Base-by-base conservation (phyloP, 2,888 invertebrate genomes). In the Zootermopsis nevadensis region DNA sequence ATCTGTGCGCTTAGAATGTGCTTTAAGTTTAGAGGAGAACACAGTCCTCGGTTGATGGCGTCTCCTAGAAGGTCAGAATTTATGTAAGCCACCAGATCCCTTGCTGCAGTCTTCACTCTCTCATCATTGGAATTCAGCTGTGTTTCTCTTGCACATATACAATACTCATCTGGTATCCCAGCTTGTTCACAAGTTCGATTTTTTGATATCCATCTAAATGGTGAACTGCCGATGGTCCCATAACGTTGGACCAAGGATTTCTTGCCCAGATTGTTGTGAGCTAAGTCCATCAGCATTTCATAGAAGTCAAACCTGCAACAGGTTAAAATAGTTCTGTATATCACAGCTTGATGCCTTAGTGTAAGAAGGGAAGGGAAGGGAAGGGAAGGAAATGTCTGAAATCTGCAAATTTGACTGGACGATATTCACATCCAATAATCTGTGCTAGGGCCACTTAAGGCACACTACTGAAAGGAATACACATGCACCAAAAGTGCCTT, bases 261-360 rank as follows among this genome's bases (percentile, higher is more conserved):
- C 33, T 53, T 66, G 22, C 38, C 66, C 31, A 79, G 48, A 22
- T 79, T 82, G 48, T 72, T 69, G n/a, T 38, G 12, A 8, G 81
- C 83, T 10, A 90, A 85, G 83, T 89, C 89, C 30, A 86, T 83
- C 15, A 91, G 84, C 24, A 89, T 90, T 74, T 88, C 88, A 85
- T 90, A 87, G 8, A 90, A 86, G 85, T 91, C 90, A 86, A 89
- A 90, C 69, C 80, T 80, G 80, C 22, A 74, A 74, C 69, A 48
- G 19, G 48, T 48, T 3, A 48, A 48, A 19, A 15, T 1, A 15
- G 0, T 15, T 48, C 48, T 19, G 19, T 48, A 15, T 48, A 19
- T 15, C 15, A 48, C 48, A 48, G 4, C 3, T 15, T 19, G 48
- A 19, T 48, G 48, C 48, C 19, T n/a, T n/a, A n/a, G n/a, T n/a